Evolutionary conservation across 2,888 invertebrate genomes (phyloP), one percentile per base, ranked within the genome.

Genomic region (Hirudinaria manillensis): DNA sequence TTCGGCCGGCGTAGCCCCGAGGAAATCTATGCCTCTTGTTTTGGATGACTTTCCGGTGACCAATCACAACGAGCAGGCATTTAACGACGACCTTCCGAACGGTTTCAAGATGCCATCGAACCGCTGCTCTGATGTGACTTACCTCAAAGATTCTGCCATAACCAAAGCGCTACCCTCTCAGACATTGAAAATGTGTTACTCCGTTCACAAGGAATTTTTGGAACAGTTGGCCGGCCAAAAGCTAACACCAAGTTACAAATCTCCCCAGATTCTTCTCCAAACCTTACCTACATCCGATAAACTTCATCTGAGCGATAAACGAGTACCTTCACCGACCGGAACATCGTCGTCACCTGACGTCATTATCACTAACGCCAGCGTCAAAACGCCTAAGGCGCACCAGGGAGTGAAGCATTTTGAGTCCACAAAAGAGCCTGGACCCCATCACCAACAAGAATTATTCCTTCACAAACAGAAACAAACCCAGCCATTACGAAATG

Each of bases 161-260:
- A n/a, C 61, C 19, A 61, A 61, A 61, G 13, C 24, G 10, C 21
- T 24, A 10, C 7, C 61, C n/a, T 29, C 61, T 61, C 61, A 53
- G 21, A 53, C 53, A 34, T 29, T 72, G 32, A 72, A 72, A 51
- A 21, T 55, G 19, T 72, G 55, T 55, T 55, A 72, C 29, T 55
- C 72, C 3, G 72, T 72, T 55, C 72, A 72, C 27, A 72, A 72
- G 16, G 53, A 72, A 27, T 56, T 72, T 53, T 32, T 72, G 32
- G 72, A 72, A n/a, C 53, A 72, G 45, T 45, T 10, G 45, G 45
- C 45, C 13, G 45, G 45, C 45, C 45, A 45, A 45, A 45, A 45
- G 45, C 45, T 45, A 29, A 32, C 68, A 29, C 32, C 29, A 34
- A 68, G 21, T 32, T 36, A 68, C 36, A 34, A 68, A 32, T 32